A percentile compares a stretch with the other conserved stretches of the same genome.
These are phyloP conservation scores for Himalopsyche anomala DNA, from an alignment of 2,888 invertebrate species.

Conservation along the genomic window DNA sequence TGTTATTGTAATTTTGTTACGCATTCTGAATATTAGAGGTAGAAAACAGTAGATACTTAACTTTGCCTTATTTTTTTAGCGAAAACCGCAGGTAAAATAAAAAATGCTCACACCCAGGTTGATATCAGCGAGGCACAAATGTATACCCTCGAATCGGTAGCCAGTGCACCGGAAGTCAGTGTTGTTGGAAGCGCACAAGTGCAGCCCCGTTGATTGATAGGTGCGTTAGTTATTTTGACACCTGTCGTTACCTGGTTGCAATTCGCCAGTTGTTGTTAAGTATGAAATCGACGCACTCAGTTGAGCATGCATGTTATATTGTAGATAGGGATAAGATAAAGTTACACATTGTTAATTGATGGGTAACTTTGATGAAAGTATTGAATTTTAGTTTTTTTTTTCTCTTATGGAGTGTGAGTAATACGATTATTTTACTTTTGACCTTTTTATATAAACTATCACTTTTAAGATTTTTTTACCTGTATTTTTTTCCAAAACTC, in stretches of 20 bases:
- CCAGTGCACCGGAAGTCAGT: conserved; percentile 19
- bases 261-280: conserved; percentile 7
- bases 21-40: neutral
- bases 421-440: too few species aligned
- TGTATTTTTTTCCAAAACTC: too few species aligned
- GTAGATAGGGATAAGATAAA: neutral
- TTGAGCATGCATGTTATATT: conserved; percentile 22
- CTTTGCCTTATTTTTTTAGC: neutral
- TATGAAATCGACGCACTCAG: neutral
- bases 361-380: conserved; percentile 3
- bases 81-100: conserved; percentile 24
- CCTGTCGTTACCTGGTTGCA: conserved; percentile 57
- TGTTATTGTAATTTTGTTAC: conserved; percentile 9
- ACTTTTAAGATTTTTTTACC: too few species aligned
- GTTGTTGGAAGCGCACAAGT: conserved; percentile 33
- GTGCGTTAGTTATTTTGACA: conserved; percentile 63
- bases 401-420: too few species aligned
- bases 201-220: conserved; percentile 59
- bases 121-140: conserved; percentile 8
- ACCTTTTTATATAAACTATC: too few species aligned
- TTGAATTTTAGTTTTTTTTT: neutral
- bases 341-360: neutral
- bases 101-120: conserved; percentile 7
- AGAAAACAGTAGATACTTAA: neutral
- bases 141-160: conserved; percentile 15